Conservation (phyloP, 2,888 invertebrate species). For the Furcula furcula region DNA sequence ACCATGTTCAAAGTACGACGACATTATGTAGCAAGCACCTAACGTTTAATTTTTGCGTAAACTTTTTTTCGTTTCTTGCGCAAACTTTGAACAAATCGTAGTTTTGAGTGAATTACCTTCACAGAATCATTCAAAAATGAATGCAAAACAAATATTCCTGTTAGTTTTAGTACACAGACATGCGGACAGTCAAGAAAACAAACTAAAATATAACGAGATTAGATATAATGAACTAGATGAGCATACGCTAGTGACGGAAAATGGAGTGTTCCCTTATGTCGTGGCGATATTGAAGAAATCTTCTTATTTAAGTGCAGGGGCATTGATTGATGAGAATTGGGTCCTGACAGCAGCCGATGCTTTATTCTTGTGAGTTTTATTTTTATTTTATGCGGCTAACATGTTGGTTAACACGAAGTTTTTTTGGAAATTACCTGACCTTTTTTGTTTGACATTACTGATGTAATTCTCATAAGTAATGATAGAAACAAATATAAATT, state of each 20-base stretch:
- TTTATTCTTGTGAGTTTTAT: conserved; percentile 50
- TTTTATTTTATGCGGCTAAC: neutral
- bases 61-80: too few relatives aligned
- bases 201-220: conserved; percentile 6
- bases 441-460: too few relatives aligned
- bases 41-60: too few relatives aligned
- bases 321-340: conserved; percentile 58
- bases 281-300: conserved; percentile 55
- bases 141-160: neutral
- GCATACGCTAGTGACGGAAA: conserved; percentile 43
- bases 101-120: too few relatives aligned
- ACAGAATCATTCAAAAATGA: too few relatives aligned
- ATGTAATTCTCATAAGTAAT: too few relatives aligned
- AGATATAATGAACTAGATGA: conserved; percentile 34
- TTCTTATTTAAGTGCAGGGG: conserved; percentile 55
- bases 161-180: neutral
- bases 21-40: too few relatives aligned
- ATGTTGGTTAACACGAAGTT: too few relatives aligned
- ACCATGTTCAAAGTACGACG: too few relatives aligned
- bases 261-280: conserved; percentile 55
- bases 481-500: too few relatives aligned
- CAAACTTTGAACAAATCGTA: too few relatives aligned
- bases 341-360: conserved; percentile 62
- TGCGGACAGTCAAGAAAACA: neutral
- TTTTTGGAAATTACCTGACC: too few relatives aligned